Base-by-base conservation (phyloP, 2,888 invertebrate species). In the Allacma fusca region DNA sequence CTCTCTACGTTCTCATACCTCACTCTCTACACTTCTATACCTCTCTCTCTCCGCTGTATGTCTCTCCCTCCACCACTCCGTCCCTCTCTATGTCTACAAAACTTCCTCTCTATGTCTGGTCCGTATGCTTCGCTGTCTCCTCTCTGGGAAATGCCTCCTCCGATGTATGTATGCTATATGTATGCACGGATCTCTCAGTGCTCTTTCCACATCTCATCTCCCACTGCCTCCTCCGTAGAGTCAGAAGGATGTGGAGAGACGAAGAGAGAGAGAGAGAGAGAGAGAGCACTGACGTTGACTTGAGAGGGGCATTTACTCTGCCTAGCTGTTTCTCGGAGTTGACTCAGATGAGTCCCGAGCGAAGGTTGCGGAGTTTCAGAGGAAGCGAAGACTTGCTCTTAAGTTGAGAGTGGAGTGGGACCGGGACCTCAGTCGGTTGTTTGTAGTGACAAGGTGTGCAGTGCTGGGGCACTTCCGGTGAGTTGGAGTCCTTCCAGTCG, bases 401-500 rank as follows among this genome's bases (percentile, higher is more conserved):
- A 77, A 77, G 50, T 67, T 64, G 59, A 28, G 59, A 28, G 72
- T 44, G 44, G 62, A 44, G 50, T 73, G 40, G 29, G n/a, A 57
- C 65, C 68, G 57, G 67, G 68, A 28, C 68, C 75, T 75, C 75
- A 75, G 75, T 75, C 75, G 26, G 75, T 75, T 75, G 68, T 75
- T 75, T 34, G 68, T 75, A 67, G 75, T 75, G 34, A 44, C 57
- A 75, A 67, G 75, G 75, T 75, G 75, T 68, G 75, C 67, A 67
- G 75, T 75, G 75, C 68, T 50, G 24, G 75, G 26, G 75, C 75
- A 75, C 75, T 75, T 44, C 68, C 69, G 69, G 69, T 69, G 16
- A 19, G 69, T 69, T 43, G 69, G 69, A 69, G 69, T 69, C 69
- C 23, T 69, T 68, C 34, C n/a, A 69, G 29, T 69, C 69, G 68